A percentile compares a stretch with the other conserved stretches of the same genome.
Evolutionary conservation across 2,113 vertebrate genomes (phyloP).

Genomic region (Engraulis encrasicolus): DNA sequence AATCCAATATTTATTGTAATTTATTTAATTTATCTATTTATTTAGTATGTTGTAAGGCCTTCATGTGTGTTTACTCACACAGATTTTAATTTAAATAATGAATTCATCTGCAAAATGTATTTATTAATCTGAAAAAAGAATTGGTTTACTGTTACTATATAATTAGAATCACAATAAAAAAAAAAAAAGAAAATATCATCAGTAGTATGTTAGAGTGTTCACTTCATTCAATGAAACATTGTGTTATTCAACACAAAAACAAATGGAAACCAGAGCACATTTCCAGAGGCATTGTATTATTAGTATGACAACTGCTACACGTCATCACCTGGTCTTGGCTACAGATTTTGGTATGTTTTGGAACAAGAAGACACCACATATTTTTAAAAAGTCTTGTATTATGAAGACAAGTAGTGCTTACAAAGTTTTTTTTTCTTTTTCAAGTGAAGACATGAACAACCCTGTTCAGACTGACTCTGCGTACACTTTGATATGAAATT

Average conservation of each 20-base stretch:
- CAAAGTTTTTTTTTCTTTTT: constrained; percentile 79
- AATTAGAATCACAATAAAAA: neutral
- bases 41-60: neutral
- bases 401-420: constrained; percentile 90
- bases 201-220: neutral
- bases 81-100: constrained; percentile 54
- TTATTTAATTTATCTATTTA: neutral
- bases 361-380: constrained; percentile 77
- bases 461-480: constrained; percentile 72
- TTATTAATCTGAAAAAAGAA: constrained; percentile 35
- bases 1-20: neutral
- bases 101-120: constrained; percentile 39
- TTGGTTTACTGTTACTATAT: neutral
- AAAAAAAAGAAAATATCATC: neutral
- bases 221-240: neutral
- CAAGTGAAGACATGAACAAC: constrained; percentile 78
- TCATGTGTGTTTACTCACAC: neutral
- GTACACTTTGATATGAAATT: constrained; percentile 78
- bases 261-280: neutral
- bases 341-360: constrained; percentile 39
- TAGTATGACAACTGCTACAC: constrained; percentile 13
- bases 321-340: constrained; percentile 1
- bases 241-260: constrained; percentile 6
- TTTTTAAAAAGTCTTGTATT: constrained; percentile 81
- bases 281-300: neutral